Conservation (phyloP, 1,140 invertebrate genomes). For the Drosophila asahinai region DNA sequence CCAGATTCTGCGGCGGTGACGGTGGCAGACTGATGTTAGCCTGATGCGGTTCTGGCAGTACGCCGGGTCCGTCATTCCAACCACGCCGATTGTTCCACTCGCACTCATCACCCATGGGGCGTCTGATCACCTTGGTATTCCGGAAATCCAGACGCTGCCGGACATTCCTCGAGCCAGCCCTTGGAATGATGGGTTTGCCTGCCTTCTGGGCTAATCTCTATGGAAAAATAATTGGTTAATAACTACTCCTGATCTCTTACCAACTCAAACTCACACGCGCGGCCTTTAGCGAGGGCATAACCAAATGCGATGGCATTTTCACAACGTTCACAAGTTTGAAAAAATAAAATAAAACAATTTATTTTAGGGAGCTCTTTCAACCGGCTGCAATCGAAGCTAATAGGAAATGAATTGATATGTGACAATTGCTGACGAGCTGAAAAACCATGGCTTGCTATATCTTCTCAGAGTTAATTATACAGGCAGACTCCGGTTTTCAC, state of each 20-base stretch:
- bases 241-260: neutral
- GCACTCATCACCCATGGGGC: neutral
- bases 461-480: neutral
- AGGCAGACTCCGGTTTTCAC: too few species aligned
- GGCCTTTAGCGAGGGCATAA: neutral
- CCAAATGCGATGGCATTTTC: slow-evolving; percentile 6
- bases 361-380: slow-evolving; percentile 2
- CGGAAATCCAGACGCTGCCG: neutral
- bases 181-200: neutral
- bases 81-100: neutral
- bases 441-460: slow-evolving; percentile 1
- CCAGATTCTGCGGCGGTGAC: slow-evolving; percentile 6
- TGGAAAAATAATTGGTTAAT: neutral
- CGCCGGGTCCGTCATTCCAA: slow-evolving; percentile 5
- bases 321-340: neutral
- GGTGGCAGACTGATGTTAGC: neutral
- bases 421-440: neutral
- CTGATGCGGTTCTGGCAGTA: neutral
- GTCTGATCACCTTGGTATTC: neutral
- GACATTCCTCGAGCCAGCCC: neutral
- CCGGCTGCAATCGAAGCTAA: neutral
- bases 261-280: neutral
- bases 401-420: neutral
- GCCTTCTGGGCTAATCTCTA: neutral
- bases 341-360: neutral